These are phyloP conservation scores for Corythornis cristatus DNA, from an alignment of 2,113 vertebrate genomes.

Conservation along the genomic window DNA sequence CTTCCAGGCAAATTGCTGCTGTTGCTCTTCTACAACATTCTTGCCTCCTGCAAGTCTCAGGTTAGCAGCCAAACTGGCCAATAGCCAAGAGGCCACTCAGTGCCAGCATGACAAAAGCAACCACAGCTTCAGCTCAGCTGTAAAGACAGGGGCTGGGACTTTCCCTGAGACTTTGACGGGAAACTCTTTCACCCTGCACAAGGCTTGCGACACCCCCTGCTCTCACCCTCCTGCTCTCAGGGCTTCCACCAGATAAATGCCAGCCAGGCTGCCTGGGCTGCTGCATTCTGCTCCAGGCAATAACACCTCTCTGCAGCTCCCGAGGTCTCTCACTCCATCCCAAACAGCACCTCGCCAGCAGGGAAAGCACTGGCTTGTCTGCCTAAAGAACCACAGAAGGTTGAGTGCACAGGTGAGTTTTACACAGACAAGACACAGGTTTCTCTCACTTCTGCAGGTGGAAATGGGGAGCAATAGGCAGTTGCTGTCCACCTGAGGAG, in stretches of 20 bases:
- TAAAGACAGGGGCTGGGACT: constrained; percentile 37
- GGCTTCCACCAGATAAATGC: constrained; percentile 27
- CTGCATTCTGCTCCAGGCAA: neutral
- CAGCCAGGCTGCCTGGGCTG: neutral
- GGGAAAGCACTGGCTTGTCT: neutral
- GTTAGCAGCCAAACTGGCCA: neutral
- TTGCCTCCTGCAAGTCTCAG: neutral
- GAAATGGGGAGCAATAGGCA: neutral
- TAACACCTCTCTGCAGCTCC: neutral
- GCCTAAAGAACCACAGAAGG: neutral
- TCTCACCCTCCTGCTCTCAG: neutral
- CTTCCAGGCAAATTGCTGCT: neutral
- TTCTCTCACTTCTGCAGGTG: neutral
- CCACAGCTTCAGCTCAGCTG: constrained; percentile 12
- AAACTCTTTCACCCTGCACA: neutral
- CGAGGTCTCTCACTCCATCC: neutral
- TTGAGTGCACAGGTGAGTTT: constrained; percentile 37
- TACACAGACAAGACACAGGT: neutral
- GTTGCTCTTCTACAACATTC: neutral
- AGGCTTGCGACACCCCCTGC: constrained; percentile 38
- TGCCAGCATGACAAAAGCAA: constrained; percentile 17
- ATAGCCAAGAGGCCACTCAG: constrained; percentile 5
- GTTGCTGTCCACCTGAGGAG: neutral
- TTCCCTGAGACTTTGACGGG: constrained; percentile 34
- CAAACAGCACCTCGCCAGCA: neutral